Evolutionary conservation across 2,113 vertebrate genomes (phyloP).

Genomic region (Semicossyphus pulcher): DNA sequence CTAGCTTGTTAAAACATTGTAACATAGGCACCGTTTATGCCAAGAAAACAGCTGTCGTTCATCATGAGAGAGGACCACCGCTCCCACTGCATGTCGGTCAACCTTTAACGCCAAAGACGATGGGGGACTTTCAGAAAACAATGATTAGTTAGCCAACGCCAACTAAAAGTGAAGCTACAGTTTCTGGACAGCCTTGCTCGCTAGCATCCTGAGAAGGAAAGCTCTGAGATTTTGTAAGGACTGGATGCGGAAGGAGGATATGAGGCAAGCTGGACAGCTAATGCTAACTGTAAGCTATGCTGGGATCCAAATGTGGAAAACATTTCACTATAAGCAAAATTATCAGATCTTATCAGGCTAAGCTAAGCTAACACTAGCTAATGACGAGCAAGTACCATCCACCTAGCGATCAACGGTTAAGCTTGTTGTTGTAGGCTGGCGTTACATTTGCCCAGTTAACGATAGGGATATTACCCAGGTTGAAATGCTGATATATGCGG

Average conservation of each 20-base stretch:
- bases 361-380: slow-evolving; percentile 25
- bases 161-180: slow-evolving; percentile 56
- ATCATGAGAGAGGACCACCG: slow-evolving; percentile 34
- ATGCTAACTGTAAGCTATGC: slow-evolving; percentile 67
- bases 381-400: slow-evolving; percentile 11
- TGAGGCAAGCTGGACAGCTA: slow-evolving; percentile 71
- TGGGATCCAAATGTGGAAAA: slow-evolving; percentile 49
- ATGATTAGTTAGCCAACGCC: slow-evolving; percentile 62
- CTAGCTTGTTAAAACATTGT: slow-evolving; percentile 65
- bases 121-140: slow-evolving; percentile 39
- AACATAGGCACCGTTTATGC: slow-evolving; percentile 28
- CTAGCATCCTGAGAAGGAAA: slow-evolving; percentile 66
- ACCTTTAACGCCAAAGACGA: slow-evolving; percentile 51
- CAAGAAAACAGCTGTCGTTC: slow-evolving; percentile 40
- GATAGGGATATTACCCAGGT: slow-evolving; percentile 31
- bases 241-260: slow-evolving; percentile 78
- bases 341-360: slow-evolving; percentile 11
- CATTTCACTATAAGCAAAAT: slow-evolving; percentile 44
- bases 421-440: slow-evolving; percentile 27
- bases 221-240: slow-evolving; percentile 66
- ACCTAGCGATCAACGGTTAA: background rate
- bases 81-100: slow-evolving; percentile 7
- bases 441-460: slow-evolving; percentile 31
- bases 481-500: slow-evolving; percentile 54
- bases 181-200: slow-evolving; percentile 42